These are phyloP conservation scores for Microplitis manilae DNA, from an alignment of 2,888 invertebrate species.

Conservation along the genomic window DNA sequence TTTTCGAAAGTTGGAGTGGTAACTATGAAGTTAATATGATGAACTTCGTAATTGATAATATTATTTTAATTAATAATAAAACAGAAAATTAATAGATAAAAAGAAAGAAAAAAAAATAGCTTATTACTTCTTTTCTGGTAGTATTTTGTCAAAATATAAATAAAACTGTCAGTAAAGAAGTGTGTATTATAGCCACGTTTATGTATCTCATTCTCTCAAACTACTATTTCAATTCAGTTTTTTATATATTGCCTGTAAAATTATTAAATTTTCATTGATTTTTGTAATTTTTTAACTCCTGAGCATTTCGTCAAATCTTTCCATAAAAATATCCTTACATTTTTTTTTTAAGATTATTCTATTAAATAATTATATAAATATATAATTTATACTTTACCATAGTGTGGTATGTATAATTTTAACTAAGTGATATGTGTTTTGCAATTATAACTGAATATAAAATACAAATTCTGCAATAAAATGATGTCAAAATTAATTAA, in stretches of 20 bases:
- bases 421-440: conserved; percentile 52
- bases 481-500: conserved; percentile 56
- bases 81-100: background rate
- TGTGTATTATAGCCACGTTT: conserved; percentile 61
- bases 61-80: conserved; percentile 7
- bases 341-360: conserved; percentile 16
- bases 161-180: conserved; percentile 60
- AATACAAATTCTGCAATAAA: conserved; percentile 60
- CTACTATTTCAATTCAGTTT: conserved; percentile 27
- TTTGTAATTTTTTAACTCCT: conserved; percentile 30
- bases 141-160: conserved; percentile 47
- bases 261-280: background rate
- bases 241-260: conserved; percentile 5
- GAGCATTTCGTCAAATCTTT: conserved; percentile 53
- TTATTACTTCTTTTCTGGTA: conserved; percentile 40
- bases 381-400: background rate
- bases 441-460: conserved; percentile 41
- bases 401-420: conserved; percentile 36
- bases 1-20: background rate
- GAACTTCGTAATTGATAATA: background rate
- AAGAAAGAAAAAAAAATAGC: conserved; percentile 13
- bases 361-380: conserved; percentile 43
- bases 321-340: conserved; percentile 30
- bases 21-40: background rate
- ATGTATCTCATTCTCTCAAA: conserved; percentile 42